phyloP scores from a whole-genome alignment of 2,888 invertebrate species.

The Tetropium fuscum region DNA sequence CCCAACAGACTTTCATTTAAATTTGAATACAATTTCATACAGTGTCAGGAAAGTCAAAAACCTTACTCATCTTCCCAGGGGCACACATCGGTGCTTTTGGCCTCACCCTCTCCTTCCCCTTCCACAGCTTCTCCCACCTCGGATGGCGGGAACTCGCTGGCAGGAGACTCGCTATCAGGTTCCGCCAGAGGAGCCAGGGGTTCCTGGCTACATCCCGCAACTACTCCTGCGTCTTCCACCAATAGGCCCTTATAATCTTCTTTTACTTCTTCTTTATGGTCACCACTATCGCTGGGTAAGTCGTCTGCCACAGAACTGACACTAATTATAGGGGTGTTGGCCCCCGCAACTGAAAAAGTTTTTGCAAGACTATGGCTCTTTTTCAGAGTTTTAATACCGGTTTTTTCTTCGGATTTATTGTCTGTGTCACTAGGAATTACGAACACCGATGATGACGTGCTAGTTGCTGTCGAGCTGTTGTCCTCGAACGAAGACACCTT shows the following conservation, averaged over 20 bases:
- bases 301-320: slow-evolving; percentile 80
- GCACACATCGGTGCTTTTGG: slow-evolving; percentile 86
- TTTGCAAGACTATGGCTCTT: slow-evolving; percentile 63
- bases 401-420: slow-evolving; percentile 54
- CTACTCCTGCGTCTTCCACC: slow-evolving; percentile 50
- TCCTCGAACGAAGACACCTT: slow-evolving; percentile 68
- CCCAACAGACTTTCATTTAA: slow-evolving; percentile 1
- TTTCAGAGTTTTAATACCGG: slow-evolving; percentile 58
- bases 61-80: slow-evolving; percentile 98
- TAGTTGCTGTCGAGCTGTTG: slow-evolving; percentile 52
- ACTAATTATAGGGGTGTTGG: slow-evolving; percentile 74
- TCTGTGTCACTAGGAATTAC: slow-evolving; percentile 59
- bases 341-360: slow-evolving; percentile 63
- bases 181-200: slow-evolving; percentile 77
- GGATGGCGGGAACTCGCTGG: slow-evolving; percentile 71
- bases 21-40: slow-evolving; percentile 16
- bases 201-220: slow-evolving; percentile 52
- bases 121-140: slow-evolving; percentile 31
- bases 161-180: slow-evolving; percentile 77
- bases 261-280: slow-evolving; percentile 36
- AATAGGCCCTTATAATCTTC: slow-evolving; percentile 15
- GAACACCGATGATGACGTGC: slow-evolving; percentile 51
- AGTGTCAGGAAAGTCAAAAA: slow-evolving; percentile 37
- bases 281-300: slow-evolving; percentile 47
- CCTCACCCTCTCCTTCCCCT: slow-evolving; percentile 59